These are phyloP conservation scores for Acanthosoma haemorrhoidale DNA, from an alignment of 2,888 invertebrate genomes.

Conservation along the genomic window DNA sequence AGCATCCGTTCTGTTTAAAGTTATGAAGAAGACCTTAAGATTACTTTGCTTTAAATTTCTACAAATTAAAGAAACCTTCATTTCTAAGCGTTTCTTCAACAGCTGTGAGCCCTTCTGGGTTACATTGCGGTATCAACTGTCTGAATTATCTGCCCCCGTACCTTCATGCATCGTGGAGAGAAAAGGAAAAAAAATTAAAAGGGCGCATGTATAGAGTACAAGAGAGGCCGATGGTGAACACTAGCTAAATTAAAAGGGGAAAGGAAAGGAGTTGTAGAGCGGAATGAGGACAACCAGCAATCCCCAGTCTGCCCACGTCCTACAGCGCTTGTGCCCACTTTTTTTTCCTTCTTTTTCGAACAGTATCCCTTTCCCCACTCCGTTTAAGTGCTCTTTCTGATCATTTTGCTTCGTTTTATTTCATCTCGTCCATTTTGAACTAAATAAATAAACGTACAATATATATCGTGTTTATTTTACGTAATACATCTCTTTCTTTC, in stretches of 20 bases:
- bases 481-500: too few relatives aligned
- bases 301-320: background rate
- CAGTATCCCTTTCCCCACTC: background rate
- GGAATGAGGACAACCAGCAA: slow-evolving; percentile 1
- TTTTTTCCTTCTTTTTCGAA: background rate
- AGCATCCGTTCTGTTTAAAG: too few relatives aligned
- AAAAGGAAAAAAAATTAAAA: background rate
- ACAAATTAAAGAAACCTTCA: too few relatives aligned
- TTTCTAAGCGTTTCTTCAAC: too few relatives aligned
- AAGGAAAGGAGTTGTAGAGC: background rate
- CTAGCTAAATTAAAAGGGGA: background rate
- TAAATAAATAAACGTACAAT: too few relatives aligned
- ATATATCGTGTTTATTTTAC: too few relatives aligned
- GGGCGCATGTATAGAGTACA: background rate
- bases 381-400: background rate
- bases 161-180: background rate
- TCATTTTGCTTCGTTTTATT: slow-evolving; percentile 1
- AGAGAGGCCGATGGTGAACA: background rate
- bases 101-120: background rate
- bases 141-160: background rate
- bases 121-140: background rate
- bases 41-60: too few relatives aligned
- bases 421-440: background rate
- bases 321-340: background rate
- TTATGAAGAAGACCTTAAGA: too few relatives aligned